phyloP scores from a whole-genome alignment of 2,113 vertebrate species.

The Laticauda colubrina region DNA sequence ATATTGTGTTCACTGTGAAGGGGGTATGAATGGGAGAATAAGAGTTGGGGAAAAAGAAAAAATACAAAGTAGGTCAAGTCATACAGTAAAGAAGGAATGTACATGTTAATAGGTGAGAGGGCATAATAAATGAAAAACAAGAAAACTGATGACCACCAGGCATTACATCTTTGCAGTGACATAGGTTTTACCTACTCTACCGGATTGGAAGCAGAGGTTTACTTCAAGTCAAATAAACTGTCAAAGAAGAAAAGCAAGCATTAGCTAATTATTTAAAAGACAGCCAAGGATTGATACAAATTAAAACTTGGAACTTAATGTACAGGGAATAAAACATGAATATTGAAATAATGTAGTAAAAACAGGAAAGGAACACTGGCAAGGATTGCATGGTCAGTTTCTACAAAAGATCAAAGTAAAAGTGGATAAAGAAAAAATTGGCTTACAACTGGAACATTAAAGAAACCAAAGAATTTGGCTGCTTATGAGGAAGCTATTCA shows the following conservation, averaged over 20 bases:
- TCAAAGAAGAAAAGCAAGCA: background rate
- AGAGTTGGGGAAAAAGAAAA: too few species aligned
- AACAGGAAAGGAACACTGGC: background rate
- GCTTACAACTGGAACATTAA: background rate
- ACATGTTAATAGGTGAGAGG: background rate
- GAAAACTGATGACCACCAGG: background rate
- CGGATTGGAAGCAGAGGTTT: background rate
- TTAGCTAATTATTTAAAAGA: background rate
- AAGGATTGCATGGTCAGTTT: background rate
- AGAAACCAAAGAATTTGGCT: background rate
- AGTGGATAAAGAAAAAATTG: background rate
- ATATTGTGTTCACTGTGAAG: background rate
- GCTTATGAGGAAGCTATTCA: background rate
- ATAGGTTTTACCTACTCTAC: background rate
- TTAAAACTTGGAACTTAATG: background rate
- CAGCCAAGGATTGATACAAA: background rate
- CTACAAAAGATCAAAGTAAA: background rate
- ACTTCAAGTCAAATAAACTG: background rate
- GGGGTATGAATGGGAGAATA: background rate
- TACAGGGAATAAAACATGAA: background rate
- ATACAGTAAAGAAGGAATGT: background rate
- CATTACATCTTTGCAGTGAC: background rate
- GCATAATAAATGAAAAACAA: background rate
- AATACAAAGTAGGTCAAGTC: background rate
- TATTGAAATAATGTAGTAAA: background rate